Base-by-base conservation (phyloP, 2,797 vertebrate genomes). In the Prunella strophiata region DNA sequence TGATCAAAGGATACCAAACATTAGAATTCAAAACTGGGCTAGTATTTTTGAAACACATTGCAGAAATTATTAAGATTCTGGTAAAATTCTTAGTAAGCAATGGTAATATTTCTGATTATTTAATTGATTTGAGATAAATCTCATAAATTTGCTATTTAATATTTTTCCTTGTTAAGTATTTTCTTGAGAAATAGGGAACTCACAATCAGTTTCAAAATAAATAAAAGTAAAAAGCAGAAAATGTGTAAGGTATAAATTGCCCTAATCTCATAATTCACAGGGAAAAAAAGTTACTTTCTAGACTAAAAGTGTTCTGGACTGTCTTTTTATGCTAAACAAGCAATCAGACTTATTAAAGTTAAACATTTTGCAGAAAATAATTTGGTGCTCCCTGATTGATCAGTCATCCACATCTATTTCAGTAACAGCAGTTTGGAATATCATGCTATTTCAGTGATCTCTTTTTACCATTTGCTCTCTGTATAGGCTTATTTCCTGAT, bases 211-310 rank as follows among this genome's bases (percentile, higher is more conserved):
- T 90, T 88, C 40, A 95, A 97, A 97, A 95, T 43, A 95, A 81
- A 91, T 34, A 96, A 96, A 94, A 65, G 32, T 91, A 92, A 96
- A 96, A 95, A 71, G 12, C 26, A 96, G 32, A 88, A 81, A 89
- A 95, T 93, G 47, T 32, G 18, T 58, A 36, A 88, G 94, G 23
- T 85, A 94, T 84, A 96, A 96, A 96, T 94, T 94, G 78, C 30
- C 91, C 93, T 84, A 78, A 58, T 63, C 52, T 93, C 32, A 82
- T 62, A 57, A 81, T 89, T 88, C 19, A 54, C 10, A 18, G 7
- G 5, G 18, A 13, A 32, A 54, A 52, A 48, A 84, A 9, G 4
- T 45, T 52, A 18, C 6, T 79, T 25, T 80, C 36, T 59, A 45
- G 12, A 34, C 25, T 70, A 23, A 81, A 81, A 32, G 51, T 12